Conservation (phyloP, 2,113 vertebrate species). For the Laterallus jamaicensis region DNA sequence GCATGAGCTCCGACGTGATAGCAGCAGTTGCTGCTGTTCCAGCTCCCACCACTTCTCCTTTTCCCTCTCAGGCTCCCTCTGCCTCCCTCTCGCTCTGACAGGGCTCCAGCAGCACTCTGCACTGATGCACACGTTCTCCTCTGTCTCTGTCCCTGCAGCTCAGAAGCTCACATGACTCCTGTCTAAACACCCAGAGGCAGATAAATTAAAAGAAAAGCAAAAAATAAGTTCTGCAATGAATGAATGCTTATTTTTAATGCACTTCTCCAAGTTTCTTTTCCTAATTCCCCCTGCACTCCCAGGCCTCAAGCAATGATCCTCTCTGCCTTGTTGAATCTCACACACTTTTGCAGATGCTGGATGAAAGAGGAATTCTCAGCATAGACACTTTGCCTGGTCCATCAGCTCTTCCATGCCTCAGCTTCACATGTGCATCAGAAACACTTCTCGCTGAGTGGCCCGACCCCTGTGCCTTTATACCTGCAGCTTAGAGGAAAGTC, state of each 20-base stretch:
- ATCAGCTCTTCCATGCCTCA: not conserved
- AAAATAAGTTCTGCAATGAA: not conserved
- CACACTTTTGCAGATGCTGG: not conserved
- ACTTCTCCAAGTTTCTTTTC: not conserved
- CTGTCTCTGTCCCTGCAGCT: constrained; percentile 48
- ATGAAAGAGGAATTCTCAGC: not conserved
- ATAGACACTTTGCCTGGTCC: not conserved
- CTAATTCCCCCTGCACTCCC: not conserved
- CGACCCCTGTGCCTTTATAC: not conserved
- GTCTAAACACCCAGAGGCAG: constrained; percentile 46
- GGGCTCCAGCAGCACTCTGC: constrained; percentile 60
- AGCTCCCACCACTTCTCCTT: constrained; percentile 47
- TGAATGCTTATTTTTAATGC: not conserved
- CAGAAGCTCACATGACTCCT: constrained; percentile 71
- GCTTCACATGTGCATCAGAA: not conserved
- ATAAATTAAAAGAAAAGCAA: constrained; percentile 25
- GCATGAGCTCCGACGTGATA: not conserved
- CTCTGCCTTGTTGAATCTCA: not conserved
- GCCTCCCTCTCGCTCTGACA: constrained; percentile 30
- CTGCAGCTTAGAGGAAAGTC: not conserved
- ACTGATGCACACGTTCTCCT: constrained; percentile 46
- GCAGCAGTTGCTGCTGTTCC: constrained; percentile 47
- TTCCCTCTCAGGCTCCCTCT: constrained; percentile 32
- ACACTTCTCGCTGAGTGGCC: not conserved
- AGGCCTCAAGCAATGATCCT: not conserved